Evolutionary conservation across 2,113 vertebrate genomes (phyloP).

Genomic region (Macrotis lagotis): DNA sequence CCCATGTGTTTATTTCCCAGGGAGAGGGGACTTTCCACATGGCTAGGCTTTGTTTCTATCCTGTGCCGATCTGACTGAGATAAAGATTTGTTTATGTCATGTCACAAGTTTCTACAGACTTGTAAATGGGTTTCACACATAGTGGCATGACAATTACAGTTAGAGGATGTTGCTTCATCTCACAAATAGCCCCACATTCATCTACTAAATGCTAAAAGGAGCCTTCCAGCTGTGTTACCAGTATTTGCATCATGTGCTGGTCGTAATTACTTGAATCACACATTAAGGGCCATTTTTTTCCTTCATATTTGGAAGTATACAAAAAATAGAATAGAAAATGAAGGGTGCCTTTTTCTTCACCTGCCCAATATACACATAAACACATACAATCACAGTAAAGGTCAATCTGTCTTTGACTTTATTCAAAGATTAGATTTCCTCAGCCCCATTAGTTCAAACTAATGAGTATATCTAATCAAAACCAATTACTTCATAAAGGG

Average conservation of each 20-base stretch:
- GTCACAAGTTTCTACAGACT: constrained; percentile 11
- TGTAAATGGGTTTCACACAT: background rate
- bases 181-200: background rate
- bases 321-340: background rate
- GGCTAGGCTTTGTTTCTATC: background rate
- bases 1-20: constrained; percentile 58
- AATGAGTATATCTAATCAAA: constrained; percentile 1
- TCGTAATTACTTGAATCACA: background rate
- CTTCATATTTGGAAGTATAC: background rate
- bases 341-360: background rate
- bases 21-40: constrained; percentile 49
- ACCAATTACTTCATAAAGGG: background rate
- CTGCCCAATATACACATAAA: background rate
- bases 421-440: constrained; percentile 18
- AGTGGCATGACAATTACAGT: background rate
- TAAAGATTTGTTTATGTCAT: background rate
- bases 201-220: background rate
- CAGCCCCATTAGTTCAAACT: constrained; percentile 12
- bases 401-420: background rate
- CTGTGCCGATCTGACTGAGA: background rate
- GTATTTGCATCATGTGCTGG: background rate
- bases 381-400: background rate
- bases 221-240: background rate
- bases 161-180: background rate
- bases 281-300: background rate